Evolutionary conservation across 2,888 invertebrate species (phyloP).

Genomic region (Plemyria rubiginata): DNA sequence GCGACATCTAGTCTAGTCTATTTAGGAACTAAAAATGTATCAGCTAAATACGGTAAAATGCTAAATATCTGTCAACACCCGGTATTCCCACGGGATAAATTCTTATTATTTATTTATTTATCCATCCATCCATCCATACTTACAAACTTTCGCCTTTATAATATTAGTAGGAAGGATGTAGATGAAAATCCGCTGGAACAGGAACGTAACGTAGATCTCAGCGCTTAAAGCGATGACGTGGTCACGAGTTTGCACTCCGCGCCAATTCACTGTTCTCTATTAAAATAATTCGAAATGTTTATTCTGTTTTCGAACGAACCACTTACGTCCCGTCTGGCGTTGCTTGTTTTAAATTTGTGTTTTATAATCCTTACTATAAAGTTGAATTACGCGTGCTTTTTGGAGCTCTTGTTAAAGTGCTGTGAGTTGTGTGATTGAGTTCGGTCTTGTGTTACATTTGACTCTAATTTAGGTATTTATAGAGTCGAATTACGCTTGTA

Average conservation of each 20-base stretch:
- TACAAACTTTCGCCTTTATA: too few relatives aligned
- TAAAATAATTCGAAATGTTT: slow-evolving; percentile 14
- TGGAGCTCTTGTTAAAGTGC: neutral
- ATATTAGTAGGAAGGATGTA: too few relatives aligned
- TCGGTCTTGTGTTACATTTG: slow-evolving; percentile 2
- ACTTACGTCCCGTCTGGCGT: neutral
- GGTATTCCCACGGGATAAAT: too few relatives aligned
- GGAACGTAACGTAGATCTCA: slow-evolving; percentile 11
- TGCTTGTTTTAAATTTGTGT: slow-evolving; percentile 9
- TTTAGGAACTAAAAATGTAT: too few relatives aligned
- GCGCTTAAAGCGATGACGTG: slow-evolving; percentile 36
- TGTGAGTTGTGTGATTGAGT: neutral
- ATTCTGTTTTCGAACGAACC: slow-evolving; percentile 33
- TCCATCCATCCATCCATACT: too few relatives aligned
- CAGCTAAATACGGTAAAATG: too few relatives aligned
- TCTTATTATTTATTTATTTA: too few relatives aligned
- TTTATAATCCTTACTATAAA: neutral
- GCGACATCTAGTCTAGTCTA: too few relatives aligned
- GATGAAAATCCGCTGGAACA: too few relatives aligned
- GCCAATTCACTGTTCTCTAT: slow-evolving; percentile 38
- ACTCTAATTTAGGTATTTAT: slow-evolving; percentile 16
- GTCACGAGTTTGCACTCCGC: slow-evolving; percentile 51
- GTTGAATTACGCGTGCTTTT: slow-evolving; percentile 4
- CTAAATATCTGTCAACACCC: too few relatives aligned
- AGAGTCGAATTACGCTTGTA: neutral